Base-by-base conservation (phyloP, 2,797 vertebrate species). In the Tinamus major region DNA sequence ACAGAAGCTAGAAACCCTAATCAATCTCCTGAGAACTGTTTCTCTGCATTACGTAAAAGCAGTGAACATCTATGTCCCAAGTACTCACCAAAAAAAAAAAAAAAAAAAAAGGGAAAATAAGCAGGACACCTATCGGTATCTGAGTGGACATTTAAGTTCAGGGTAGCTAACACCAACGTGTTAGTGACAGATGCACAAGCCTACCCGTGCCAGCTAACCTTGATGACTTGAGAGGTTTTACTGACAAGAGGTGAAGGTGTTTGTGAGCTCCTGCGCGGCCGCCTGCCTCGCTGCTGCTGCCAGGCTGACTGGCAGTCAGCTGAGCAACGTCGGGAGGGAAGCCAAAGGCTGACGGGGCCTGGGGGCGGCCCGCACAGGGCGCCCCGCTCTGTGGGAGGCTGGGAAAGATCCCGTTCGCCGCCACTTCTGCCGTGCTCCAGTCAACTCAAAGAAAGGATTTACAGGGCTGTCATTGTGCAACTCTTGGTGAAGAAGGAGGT, bases 271-370 rank as follows among this genome's bases (percentile, higher is more conserved):
- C 44, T 21, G 42, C 53, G 56, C 72, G 87, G 21, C 17, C 0
- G 4, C 26, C 68, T 79, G 26, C n/a, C 31, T 71, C 49, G 37
- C 33, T 87, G 71, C 82, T 92, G 91, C 85, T 82, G 90, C 48
- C 19, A 65, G 79, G 61, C 2, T 85, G 87, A 94, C 93, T 75
- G 92, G 24, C 53, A 81, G 20, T 68, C 88, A 63, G 92, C 31
- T n/a, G 82, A 91, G 56, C 48, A 89, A 79, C 87, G 81, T 46
- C 61, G 62, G 26, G 41, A 80, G 5, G 79, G 41, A 87, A 68
- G 46, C 9, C 46, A 81, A 87, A 87, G 46, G 65, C n/a, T 68
- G 62, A 86, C 89, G 14, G 51, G 55, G n/a, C 31, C 29, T 35
- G 19, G 35, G 37, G 41, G 87, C 42, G 71, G 31, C 5, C 55